Evolutionary conservation across 2,888 invertebrate species (phyloP), one percentile per base, ranked within the genome.

Genomic region (Drosophila borealis): DNA sequence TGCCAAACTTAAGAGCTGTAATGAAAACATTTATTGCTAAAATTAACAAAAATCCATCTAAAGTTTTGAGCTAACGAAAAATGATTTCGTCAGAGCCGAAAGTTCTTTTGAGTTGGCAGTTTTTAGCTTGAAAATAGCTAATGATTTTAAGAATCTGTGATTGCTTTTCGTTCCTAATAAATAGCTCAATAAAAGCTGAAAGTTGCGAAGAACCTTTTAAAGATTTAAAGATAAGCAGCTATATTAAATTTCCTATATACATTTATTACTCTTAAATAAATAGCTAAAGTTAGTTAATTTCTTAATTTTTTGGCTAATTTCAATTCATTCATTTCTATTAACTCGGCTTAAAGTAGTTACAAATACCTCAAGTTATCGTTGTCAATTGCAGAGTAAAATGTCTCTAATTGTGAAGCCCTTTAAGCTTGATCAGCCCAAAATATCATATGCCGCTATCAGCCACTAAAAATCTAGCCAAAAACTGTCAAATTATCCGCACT

Each of bases 401-500:
- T 42, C 14, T 51, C 11, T 37, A 29, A 29, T 29, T 8, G 2
- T 29, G 33, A 14, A 54, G 13, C 3, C 36, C 14, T 25, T 36
- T 9, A 3, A 3, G 11, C 19, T 21, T 33, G 53, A 33, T 17
- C n/a, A 37, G 36, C 8, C 49, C 3, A 29, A 36, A 49, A 49
- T 70, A 64, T 49, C 19, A 19, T 13, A 42, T 70, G 17, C 37
- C 51, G 13, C 17, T 14, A n/a, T n/a, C 44, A 45, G 14, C 54
- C 44, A 39, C 55, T 37, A 49, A 53, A 19, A 66, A 65, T 21
- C 56, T 29, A 39, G 44, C 29, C 39, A 42, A 67, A 67, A 62
- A 45, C 36, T 70, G 46, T 41, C 50, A 48, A 66, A 42, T 39
- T 60, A 70, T 53, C 74, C 59, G 70, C 75, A 54, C 45, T 70